Base-by-base conservation (phyloP, 2,888 invertebrate species). In the Acanthococcus lagerstroemiae region DNA sequence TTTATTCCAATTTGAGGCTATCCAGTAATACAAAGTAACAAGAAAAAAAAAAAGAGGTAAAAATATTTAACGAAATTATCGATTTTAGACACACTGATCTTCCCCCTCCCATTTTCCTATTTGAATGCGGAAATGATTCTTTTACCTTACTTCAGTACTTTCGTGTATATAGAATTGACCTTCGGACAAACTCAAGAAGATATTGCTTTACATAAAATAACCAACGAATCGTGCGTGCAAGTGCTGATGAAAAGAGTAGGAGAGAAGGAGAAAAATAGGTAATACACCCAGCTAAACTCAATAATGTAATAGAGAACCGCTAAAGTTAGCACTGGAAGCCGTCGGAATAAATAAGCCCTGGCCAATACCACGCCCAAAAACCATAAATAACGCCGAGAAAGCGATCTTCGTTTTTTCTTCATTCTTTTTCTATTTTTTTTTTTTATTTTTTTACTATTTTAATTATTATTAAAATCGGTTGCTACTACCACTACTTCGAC, bases 381-480 rank as follows among this genome's bases (percentile, higher is more conserved):
- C 63, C 63, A 63, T 63, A 63, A 63, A 63, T 63, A 63, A 63
- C 63, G 63, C 63, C 24, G 9, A 63, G 54, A 52, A 37, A 63
- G 63, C 37, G 50, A 63, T 63, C 52, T 63, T 21, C 44, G 58
- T 27, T 60, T 58, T 58, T 55, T 55, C 27, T 27, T 22, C 24
- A 25, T 27, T 37, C 21, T 58, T 17, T 58, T 58, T 48, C 45
- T 17, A 44, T 58, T 6, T 15, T 45, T 46, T 5, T 52, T 22
- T 52, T 22, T 21, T 52, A 19, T 58, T 58, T 17, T 27, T 17
- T 17, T 45, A 52, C 46, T 15, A 48, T 63, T 63, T 63, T 63
- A 63, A 63, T 63, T 63, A 63, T 63, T 63, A 60, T 63, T 52
- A 63, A 54, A 63, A 63, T 63, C 63, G 54, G 19, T 63, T 63